These are phyloP conservation scores for Melanargia galathea DNA, from an alignment of 2,888 invertebrate species.

Conservation along the genomic window DNA sequence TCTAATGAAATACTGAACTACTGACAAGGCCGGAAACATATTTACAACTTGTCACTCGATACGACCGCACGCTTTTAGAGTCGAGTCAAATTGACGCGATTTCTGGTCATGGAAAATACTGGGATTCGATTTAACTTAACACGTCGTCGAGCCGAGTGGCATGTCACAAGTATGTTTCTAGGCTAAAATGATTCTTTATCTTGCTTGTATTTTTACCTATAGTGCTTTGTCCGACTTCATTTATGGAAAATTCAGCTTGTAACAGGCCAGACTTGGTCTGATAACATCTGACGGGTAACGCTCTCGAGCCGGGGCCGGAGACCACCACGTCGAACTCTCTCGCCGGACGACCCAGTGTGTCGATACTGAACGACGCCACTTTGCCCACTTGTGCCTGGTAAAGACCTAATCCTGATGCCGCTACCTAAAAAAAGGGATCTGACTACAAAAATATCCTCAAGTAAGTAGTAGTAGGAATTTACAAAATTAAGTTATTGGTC, in stretches of 20 bases:
- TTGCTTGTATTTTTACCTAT: constrained; percentile 74
- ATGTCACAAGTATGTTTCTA: neutral
- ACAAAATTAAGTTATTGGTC: neutral
- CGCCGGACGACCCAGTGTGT: constrained; percentile 91
- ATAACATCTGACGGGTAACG: constrained; percentile 95
- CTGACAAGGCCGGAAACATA: neutral
- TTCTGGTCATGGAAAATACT: too few species aligned
- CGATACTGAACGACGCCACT: constrained; percentile 93
- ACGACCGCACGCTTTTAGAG: neutral
- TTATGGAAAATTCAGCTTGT: constrained; percentile 95
- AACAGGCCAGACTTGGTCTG: constrained; percentile 97
- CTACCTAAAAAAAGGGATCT: constrained; percentile 67
- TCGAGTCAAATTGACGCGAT: neutral
- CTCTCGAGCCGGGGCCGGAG: constrained; percentile 89
- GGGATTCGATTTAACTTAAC: neutral
- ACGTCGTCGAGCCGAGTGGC: neutral
- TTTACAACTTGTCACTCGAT: too few species aligned
- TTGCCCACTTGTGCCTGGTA: constrained; percentile 92
- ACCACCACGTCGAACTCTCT: constrained; percentile 96
- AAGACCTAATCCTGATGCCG: constrained; percentile 90
- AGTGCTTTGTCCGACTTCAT: constrained; percentile 86
- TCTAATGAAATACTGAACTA: neutral
- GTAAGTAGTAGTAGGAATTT: neutral
- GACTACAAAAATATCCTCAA: neutral
- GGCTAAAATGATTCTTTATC: neutral